Conservation (phyloP, 1,140 invertebrate species). For the Neuroterus valhalla region DNA sequence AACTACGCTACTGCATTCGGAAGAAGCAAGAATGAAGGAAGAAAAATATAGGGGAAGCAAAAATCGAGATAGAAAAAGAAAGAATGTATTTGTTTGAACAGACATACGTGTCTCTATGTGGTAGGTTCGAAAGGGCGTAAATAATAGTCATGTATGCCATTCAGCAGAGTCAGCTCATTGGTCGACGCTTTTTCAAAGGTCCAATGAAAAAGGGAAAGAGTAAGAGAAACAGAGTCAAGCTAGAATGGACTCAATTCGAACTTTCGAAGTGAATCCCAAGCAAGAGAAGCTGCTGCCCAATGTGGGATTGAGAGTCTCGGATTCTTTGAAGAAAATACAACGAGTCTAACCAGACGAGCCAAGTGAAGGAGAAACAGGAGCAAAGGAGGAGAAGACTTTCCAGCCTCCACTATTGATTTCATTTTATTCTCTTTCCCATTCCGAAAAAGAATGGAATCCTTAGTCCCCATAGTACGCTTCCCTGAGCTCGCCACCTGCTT, state of each 20-base stretch:
- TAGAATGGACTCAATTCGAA: constrained; percentile 51
- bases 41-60: not conserved
- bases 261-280: constrained; percentile 51
- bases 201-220: constrained; percentile 51
- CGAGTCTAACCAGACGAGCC: constrained; percentile 58
- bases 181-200: constrained; percentile 3
- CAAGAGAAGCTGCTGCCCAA: constrained; percentile 43
- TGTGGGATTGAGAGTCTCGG: constrained; percentile 47
- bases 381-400: constrained; percentile 46
- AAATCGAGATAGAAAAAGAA: not conserved
- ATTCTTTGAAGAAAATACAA: constrained; percentile 69
- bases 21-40: not conserved
- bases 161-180: constrained; percentile 37
- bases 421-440: constrained; percentile 59
- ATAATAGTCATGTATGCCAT: constrained; percentile 10
- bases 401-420: constrained; percentile 53
- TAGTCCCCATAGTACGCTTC: constrained; percentile 57
- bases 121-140: not conserved
- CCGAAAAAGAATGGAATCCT: constrained; percentile 67
- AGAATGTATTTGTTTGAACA: not conserved
- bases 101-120: not conserved
- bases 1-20: too few relatives aligned
- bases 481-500: constrained; percentile 48
- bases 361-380: constrained; percentile 41
- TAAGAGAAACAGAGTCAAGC: constrained; percentile 53